Conservation (phyloP, 1,140 invertebrate genomes). For the Drosophila neocordata region DNA sequence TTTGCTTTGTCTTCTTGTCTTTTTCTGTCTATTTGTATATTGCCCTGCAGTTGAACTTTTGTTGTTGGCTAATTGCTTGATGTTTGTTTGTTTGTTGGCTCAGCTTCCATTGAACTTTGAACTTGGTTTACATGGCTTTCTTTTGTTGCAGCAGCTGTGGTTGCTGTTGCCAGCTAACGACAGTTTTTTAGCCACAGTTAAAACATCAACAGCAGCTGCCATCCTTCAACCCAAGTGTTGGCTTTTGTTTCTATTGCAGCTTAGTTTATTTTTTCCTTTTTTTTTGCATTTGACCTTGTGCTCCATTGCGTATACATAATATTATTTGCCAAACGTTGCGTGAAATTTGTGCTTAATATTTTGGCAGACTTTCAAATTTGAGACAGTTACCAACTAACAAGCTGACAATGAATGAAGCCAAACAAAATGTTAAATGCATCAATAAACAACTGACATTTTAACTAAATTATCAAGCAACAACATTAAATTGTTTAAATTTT, state of each 20-base stretch:
- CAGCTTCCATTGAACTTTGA: conserved; percentile 70
- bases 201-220: conserved; percentile 43
- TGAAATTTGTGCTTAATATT: conserved; percentile 39
- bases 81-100: conserved; percentile 31
- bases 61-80: conserved; percentile 40
- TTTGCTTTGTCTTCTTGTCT: neutral
- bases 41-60: conserved; percentile 47
- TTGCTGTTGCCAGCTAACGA: conserved; percentile 30
- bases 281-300: conserved; percentile 35
- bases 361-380: conserved; percentile 18
- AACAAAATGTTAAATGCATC: conserved; percentile 4
- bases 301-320: conserved; percentile 70
- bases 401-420: conserved; percentile 2
- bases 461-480: neutral
- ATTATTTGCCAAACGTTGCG: conserved; percentile 31
- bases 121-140: conserved; percentile 70
- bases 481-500: neutral
- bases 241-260: conserved; percentile 11
- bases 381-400: neutral
- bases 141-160: conserved; percentile 34
- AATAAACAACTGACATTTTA: conserved; percentile 3
- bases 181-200: conserved; percentile 29
- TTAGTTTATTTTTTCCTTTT: conserved; percentile 37
- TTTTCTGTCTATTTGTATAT: neutral
- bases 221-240: conserved; percentile 22